Percentiles rank a stretch among this genome's conserved stretches.
Evolutionary conservation across 1,140 invertebrate genomes (phyloP).

Genomic region (Orchesella cincta): DNA sequence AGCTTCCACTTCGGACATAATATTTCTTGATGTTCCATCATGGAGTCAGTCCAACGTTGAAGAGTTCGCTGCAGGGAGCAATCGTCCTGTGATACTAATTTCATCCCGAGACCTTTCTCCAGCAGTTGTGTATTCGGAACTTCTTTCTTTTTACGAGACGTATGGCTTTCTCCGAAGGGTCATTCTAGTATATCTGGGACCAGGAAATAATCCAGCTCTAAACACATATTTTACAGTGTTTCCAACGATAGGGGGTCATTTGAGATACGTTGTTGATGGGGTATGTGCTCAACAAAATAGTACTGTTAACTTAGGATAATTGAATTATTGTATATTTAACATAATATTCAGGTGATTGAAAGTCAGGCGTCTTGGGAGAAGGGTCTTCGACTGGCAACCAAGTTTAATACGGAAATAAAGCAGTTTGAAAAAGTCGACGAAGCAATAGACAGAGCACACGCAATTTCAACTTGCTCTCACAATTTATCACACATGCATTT

Average conservation of each 20-base stretch:
- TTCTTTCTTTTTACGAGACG: constrained; percentile 40
- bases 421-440: constrained; percentile 35
- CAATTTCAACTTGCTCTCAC: constrained; percentile 25
- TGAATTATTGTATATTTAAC: neutral
- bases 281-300: constrained; percentile 10
- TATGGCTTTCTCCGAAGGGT: constrained; percentile 41
- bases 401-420: constrained; percentile 35
- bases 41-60: constrained; percentile 11
- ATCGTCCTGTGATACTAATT: constrained; percentile 34
- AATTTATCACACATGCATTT: neutral
- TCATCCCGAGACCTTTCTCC: constrained; percentile 29
- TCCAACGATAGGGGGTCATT: constrained; percentile 42
- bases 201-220: constrained; percentile 19
- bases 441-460: constrained; percentile 34
- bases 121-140: constrained; percentile 27
- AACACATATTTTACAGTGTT: constrained; percentile 37
- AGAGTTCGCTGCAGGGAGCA: constrained; percentile 24
- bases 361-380: constrained; percentile 8
- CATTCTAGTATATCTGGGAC: neutral
- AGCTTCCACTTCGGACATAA: constrained; percentile 28
- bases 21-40: constrained; percentile 36
- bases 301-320: neutral
- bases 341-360: constrained; percentile 14
- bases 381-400: constrained; percentile 27
- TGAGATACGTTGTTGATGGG: constrained; percentile 29